phyloP scores from a whole-genome alignment of 2,797 vertebrate genomes.

The Sebastes matsubarae region DNA sequence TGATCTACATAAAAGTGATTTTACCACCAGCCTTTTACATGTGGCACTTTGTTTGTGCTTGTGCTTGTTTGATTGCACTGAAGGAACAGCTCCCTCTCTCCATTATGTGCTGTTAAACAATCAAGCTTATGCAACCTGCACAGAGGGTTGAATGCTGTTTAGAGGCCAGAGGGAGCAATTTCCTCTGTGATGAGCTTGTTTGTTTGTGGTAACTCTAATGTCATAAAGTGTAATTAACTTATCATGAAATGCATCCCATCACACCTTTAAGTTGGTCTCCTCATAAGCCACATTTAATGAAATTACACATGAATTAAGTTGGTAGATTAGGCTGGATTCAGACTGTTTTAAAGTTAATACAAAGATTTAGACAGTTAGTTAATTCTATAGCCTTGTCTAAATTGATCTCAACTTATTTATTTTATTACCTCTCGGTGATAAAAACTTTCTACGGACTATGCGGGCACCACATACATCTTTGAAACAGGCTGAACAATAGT shows the following conservation, averaged over 20 bases:
- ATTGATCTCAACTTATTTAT: slow-evolving; percentile 23
- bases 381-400: slow-evolving; percentile 6
- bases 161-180: neutral
- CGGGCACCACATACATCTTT: slow-evolving; percentile 12
- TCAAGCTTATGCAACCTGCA: neutral
- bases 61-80: neutral
- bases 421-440: slow-evolving; percentile 10
- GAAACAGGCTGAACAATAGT: slow-evolving; percentile 28
- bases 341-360: neutral
- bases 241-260: neutral
- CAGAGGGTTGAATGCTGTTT: neutral
- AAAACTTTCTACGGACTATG: slow-evolving; percentile 1
- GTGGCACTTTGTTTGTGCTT: neutral
- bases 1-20: neutral
- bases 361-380: neutral
- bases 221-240: neutral
- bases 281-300: neutral
- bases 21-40: neutral
- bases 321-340: neutral
- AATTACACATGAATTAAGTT: neutral
- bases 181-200: neutral
- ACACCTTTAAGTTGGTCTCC: neutral
- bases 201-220: neutral
- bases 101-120: neutral
- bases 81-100: neutral